A percentile compares a stretch with the other conserved stretches of the same genome.
Evolutionary conservation across 2,888 invertebrate species (phyloP).

Genomic region (Agrenia bidenticulata): DNA sequence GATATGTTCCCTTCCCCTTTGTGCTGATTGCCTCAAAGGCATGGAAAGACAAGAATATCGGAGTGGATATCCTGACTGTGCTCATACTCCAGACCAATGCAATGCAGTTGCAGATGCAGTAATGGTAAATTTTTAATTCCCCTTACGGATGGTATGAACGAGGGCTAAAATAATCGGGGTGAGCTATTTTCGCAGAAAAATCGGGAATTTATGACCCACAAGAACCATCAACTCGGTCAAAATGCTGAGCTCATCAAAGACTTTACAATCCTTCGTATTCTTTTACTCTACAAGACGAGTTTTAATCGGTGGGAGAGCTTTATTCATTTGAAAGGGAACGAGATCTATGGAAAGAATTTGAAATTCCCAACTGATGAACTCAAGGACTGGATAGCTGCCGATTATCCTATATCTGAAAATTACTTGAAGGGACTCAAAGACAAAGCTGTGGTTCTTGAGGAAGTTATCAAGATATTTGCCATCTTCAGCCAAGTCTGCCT

Average conservation of each 20-base stretch:
- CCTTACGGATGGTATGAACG: background rate
- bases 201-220: constrained; percentile 2
- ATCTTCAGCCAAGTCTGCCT: constrained; percentile 26
- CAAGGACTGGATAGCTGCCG: constrained; percentile 13
- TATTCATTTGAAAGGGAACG: constrained; percentile 18
- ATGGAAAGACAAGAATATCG: background rate
- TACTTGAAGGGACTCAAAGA: constrained; percentile 25
- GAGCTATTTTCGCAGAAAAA: background rate
- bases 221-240: background rate
- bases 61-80: background rate
- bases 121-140: background rate
- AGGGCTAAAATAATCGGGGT: background rate
- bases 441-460: constrained; percentile 16
- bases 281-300: constrained; percentile 21
- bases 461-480: constrained; percentile 28
- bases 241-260: constrained; percentile 24
- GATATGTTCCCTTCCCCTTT: constrained; percentile 16
- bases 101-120: constrained; percentile 7
- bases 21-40: constrained; percentile 12
- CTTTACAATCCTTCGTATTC: constrained; percentile 23
- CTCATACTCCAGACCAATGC: background rate
- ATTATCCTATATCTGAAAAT: constrained; percentile 19
- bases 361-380: constrained; percentile 20
- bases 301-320: constrained; percentile 23
- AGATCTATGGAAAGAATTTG: constrained; percentile 12